Conservation (phyloP, 1,140 invertebrate genomes). For the Pseudobourletiella spinata region DNA sequence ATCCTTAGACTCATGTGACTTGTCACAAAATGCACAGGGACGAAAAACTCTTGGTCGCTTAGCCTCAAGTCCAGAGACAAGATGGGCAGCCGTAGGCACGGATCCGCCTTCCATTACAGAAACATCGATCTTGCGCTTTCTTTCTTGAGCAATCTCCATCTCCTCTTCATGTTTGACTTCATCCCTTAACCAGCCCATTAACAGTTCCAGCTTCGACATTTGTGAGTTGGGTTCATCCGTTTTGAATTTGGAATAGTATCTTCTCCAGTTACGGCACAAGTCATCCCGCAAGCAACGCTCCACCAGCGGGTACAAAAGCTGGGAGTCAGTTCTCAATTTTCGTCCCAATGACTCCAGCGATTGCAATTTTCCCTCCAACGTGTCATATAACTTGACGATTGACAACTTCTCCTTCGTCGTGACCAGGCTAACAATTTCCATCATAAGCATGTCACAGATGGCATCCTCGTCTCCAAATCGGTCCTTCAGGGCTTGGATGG, state of each 20-base stretch:
- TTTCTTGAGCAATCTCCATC: too few species aligned
- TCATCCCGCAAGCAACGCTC: conserved; percentile 39
- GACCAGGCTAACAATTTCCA: conserved; percentile 11
- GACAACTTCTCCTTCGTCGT: background rate
- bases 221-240: background rate
- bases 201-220: background rate
- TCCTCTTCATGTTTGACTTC: conserved; percentile 36
- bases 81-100: background rate
- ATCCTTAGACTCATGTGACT: too few species aligned
- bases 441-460: conserved; percentile 6
- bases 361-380: conserved; percentile 6
- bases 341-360: conserved; percentile 6
- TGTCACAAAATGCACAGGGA: too few species aligned
- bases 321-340: background rate
- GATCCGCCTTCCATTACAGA: conserved; percentile 22
- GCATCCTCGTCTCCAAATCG: conserved; percentile 7
- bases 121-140: conserved; percentile 38
- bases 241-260: background rate
- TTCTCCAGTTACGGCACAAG: conserved; percentile 37
- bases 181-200: conserved; percentile 36
- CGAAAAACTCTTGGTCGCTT: too few species aligned
- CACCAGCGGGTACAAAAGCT: conserved; percentile 29
- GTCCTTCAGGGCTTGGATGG: conserved; percentile 4
- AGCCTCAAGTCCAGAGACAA: too few species aligned
- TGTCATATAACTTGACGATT: background rate